Base-by-base conservation (phyloP, 2,797 vertebrate species). In the Pithecia hirsuta region DNA sequence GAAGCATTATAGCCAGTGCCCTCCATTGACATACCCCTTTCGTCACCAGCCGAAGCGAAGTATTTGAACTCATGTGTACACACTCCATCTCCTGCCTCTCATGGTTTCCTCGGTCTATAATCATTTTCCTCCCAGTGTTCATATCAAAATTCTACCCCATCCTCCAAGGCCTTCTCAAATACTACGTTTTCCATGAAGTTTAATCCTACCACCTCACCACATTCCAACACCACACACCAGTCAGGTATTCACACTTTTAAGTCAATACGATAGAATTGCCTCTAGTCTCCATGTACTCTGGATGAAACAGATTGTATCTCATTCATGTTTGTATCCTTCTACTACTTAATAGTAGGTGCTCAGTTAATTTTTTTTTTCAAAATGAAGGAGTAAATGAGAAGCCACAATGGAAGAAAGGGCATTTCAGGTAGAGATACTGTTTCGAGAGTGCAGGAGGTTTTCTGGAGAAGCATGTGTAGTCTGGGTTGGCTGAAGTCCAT, bases 401-500 rank as follows among this genome's bases (percentile, higher is more conserved):
- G 44, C 41, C 55, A n/a, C 55, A 87, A 39, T 74, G 55, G 5
- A 13, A 67, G 41, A 90, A 26, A 79, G 26, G 76, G 79, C 52
- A 75, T 92, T 61, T 10, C n/a, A 94, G 57, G n/a, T 75, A 17
- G 80, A 78, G 36, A 70, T 59, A 87, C 0, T 87, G 30, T 67
- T 95, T 95, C 36, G 14, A 50, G 80, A 87, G 46, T 90, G 24
- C 46, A 94, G 80, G 83, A 86, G 61, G 64, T 89, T 89, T 95
- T 92, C 82, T 80, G 76, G 55, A 70, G 36, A 91, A 93, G 33
- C 48, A 84, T 17, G 4, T 75, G 20, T 33, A 80, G 50, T 82
- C 95, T 95, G 52, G 88, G 86, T 92, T 95, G 88, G 59, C 67
- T 72, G 39, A 89, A n/a, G 44, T 89, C 88, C 92, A 82, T 24